Evolutionary conservation across 2,113 vertebrate species (phyloP), one percentile per base, ranked within the genome.

Genomic region (Rhabdomys dilectus): DNA sequence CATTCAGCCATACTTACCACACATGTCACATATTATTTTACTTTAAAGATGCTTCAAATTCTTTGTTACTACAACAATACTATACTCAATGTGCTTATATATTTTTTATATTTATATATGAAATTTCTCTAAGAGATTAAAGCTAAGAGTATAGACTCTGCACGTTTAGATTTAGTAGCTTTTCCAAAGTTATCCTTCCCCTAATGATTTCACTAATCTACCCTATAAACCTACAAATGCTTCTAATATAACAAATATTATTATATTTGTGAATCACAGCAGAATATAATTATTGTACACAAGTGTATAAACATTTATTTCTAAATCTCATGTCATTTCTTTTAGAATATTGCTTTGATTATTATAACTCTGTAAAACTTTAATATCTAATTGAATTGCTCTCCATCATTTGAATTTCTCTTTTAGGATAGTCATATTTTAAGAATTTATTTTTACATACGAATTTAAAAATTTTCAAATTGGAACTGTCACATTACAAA

Each of bases 401-500:
- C 26, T 95, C 22, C 12, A 19, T 9, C 85, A 81, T 89, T 96
- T 75, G 76, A 48, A 86, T 53, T 85, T 85, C 17, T 68, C 42
- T 87, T 91, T 88, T 34, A 72, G 15, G 36, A 88, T 81, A 60
- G 73, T 29, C 5, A 80, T 26, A 66, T 36, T 66, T 91, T 96
- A 88, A 88, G 10, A 91, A 39, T 90, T 89, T 70, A 68, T 91
- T 93, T 64, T 64, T 88, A 53, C 16, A 42, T 88, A 56, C 84
- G 51, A 81, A 58, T 72, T 85, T 75, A 10, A 84, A 29, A 88
- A 91, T 73, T 82, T 91, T 5, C 16, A 72, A 64, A 66, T 77
- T 88, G 89, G 34, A 62, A 51, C 22, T 82, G 39, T 26, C 31
- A 89, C 15, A 48, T 70, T 82, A 9, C 45, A 42, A 82, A 64